Conservation (phyloP, 2,888 invertebrate species). For the Neoaliturus tenellus region DNA sequence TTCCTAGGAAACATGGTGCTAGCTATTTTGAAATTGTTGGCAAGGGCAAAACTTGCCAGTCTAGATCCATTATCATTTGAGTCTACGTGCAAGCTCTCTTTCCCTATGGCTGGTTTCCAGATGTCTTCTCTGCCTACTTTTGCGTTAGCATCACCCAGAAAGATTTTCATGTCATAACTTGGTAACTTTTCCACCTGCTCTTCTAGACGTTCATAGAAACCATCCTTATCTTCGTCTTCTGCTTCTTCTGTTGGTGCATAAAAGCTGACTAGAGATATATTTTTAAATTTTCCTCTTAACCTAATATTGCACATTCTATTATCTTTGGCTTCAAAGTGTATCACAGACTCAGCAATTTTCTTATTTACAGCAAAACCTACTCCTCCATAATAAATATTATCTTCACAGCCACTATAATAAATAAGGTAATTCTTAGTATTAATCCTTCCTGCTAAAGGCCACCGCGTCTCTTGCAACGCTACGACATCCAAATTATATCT, state of each 20-base stretch:
- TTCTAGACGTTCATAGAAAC: constrained; percentile 32
- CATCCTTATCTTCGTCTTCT: neutral
- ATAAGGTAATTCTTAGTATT: constrained; percentile 42
- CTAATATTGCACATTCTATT: constrained; percentile 39
- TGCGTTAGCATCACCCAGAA: neutral
- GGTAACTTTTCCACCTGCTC: neutral
- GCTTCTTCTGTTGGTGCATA: constrained; percentile 58
- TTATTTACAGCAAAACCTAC: constrained; percentile 39
- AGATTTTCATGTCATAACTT: neutral
- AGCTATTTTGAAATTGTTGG: constrained; percentile 49
- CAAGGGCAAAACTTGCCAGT: constrained; percentile 21
- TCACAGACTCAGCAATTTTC: constrained; percentile 4
- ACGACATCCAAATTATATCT: constrained; percentile 6
- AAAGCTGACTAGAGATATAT: constrained; percentile 45
- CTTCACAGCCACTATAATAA: constrained; percentile 37
- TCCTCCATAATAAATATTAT: constrained; percentile 5
- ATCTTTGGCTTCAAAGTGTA: neutral
- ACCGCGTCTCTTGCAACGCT: neutral
- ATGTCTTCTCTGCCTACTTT: neutral
- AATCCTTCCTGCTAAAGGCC: neutral
- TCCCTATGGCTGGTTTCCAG: neutral
- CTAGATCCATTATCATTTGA: constrained; percentile 7
- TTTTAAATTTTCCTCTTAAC: constrained; percentile 45
- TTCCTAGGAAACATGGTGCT: constrained; percentile 36
- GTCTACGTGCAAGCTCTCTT: neutral